Percentiles rank a stretch among this genome's conserved stretches.
phyloP scores from a whole-genome alignment of 2,113 vertebrate genomes.

The Pheucticus melanocephalus region DNA sequence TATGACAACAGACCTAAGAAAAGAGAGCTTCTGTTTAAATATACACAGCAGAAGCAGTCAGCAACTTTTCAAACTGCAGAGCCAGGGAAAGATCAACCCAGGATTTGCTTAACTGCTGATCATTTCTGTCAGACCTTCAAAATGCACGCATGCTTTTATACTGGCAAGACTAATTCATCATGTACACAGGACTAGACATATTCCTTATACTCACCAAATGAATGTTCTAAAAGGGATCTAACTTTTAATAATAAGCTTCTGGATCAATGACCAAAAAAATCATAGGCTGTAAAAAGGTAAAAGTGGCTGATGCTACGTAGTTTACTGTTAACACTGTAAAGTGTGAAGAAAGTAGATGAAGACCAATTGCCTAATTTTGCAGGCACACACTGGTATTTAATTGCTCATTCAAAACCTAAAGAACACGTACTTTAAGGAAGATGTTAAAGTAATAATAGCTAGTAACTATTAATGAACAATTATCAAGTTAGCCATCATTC shows the following conservation, averaged over 20 bases:
- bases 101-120: background rate
- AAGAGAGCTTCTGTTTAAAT: conserved; percentile 24
- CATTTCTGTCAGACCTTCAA: background rate
- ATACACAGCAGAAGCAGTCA: background rate
- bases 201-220: background rate
- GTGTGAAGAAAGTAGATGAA: background rate
- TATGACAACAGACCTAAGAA: background rate
- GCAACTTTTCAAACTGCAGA: background rate
- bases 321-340: background rate
- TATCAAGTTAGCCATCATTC: background rate
- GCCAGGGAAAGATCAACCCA: background rate
- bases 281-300: background rate
- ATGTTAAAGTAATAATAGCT: background rate
- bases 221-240: background rate
- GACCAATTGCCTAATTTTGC: background rate
- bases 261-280: background rate
- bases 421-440: background rate
- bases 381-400: background rate
- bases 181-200: background rate
- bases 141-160: background rate
- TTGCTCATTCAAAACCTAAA: background rate
- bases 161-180: background rate
- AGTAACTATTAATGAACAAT: conserved; percentile 1
- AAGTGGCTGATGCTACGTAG: background rate
- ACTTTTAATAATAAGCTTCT: background rate